These are phyloP conservation scores for Puffinus mauretanicus DNA, from an alignment of 2,113 vertebrate genomes.

Conservation along the genomic window DNA sequence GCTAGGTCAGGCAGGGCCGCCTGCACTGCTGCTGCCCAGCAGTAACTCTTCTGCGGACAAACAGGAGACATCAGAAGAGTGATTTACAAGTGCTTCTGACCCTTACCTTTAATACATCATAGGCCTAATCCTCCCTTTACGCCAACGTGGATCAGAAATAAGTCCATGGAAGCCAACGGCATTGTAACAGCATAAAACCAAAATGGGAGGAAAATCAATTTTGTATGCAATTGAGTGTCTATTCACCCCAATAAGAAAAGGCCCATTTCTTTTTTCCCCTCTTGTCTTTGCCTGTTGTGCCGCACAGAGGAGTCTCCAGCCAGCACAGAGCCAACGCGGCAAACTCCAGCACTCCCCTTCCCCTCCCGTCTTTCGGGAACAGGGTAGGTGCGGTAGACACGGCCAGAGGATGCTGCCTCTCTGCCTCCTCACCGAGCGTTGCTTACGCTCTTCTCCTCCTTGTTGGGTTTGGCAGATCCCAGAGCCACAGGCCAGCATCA, in stretches of 20 bases:
- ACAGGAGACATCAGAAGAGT: background rate
- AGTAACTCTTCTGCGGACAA: background rate
- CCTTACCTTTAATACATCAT: background rate
- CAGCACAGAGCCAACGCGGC: background rate
- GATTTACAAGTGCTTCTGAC: background rate
- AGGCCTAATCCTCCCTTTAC: background rate
- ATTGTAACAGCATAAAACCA: background rate
- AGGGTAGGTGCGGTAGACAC: too few species aligned
- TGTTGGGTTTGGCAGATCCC: background rate
- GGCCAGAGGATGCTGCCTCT: background rate
- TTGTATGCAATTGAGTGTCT: too few species aligned
- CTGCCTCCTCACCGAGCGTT: background rate
- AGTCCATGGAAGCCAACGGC: background rate
- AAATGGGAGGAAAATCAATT: background rate
- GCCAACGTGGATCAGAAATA: background rate
- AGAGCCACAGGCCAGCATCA: background rate
- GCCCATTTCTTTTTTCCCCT: accelerated
- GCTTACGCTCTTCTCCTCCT: background rate
- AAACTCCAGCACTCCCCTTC: background rate
- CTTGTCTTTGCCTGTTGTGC: background rate
- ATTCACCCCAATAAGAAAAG: background rate
- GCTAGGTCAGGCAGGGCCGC: background rate
- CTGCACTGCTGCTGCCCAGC: background rate
- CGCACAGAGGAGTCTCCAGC: background rate
- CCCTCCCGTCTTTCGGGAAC: background rate